phyloP scores from a whole-genome alignment of 2,888 invertebrate genomes.

The Sycophila texana region DNA sequence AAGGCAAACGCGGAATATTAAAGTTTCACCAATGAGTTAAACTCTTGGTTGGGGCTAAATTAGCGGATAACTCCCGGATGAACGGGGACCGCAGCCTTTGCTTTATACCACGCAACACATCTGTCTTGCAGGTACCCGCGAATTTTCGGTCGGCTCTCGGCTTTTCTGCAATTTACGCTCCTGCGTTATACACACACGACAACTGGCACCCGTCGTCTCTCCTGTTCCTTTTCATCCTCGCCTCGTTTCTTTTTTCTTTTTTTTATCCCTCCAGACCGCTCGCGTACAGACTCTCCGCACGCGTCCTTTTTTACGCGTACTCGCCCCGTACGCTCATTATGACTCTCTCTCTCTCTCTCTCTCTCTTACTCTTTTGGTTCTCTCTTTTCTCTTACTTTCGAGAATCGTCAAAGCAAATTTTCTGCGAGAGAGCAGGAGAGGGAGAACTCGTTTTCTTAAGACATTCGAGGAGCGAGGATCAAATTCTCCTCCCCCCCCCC shows the following conservation, averaged over 20 bases:
- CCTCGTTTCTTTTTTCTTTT: neutral
- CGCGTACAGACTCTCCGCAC: neutral
- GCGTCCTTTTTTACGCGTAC: neutral
- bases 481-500: slow-evolving; percentile 19
- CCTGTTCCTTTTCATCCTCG: neutral
- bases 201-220: neutral
- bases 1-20: neutral
- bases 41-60: no score
- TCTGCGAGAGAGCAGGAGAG: slow-evolving; percentile 18
- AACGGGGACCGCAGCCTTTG: no score
- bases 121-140: neutral
- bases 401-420: slow-evolving; percentile 50
- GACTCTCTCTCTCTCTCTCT: neutral
- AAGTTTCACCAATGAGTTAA: no score
- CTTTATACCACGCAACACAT: no score
- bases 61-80: no score
- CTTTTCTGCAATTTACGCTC: neutral
- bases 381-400: slow-evolving; percentile 10
- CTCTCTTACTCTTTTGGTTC: neutral
- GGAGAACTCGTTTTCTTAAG: slow-evolving; percentile 47
- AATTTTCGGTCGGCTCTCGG: neutral
- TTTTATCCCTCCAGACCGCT: neutral
- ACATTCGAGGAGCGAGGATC: slow-evolving; percentile 20
- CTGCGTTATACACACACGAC: neutral
- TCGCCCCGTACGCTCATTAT: slow-evolving; percentile 9